Percentiles rank a stretch among this genome's conserved stretches.
Conservation (phyloP, 2,888 invertebrate genomes). For the Chalcosyrphus nemorum region DNA sequence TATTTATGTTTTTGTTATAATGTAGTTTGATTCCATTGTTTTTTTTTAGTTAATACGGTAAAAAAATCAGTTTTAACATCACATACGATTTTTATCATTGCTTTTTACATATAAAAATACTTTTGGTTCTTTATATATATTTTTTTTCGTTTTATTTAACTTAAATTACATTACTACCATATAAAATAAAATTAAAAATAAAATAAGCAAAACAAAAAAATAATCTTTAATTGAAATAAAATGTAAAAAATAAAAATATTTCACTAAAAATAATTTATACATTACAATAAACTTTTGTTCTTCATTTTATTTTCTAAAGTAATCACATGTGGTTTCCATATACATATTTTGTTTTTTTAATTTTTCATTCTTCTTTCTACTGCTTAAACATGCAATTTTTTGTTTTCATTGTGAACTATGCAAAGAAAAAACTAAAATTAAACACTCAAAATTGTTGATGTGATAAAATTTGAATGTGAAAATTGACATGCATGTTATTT, state of each 20-base stretch:
- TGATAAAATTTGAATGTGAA: slow-evolving; percentile 44
- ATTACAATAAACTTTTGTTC: slow-evolving; percentile 11
- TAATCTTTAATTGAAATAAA: not conserved
- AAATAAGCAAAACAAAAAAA: not conserved
- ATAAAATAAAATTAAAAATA: not conserved
- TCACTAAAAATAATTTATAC: slow-evolving; percentile 19
- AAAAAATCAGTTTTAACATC: slow-evolving; percentile 72
- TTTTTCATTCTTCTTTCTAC: not conserved
- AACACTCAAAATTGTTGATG: slow-evolving; percentile 7
- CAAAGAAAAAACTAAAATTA: not conserved
- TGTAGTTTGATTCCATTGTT: slow-evolving; percentile 65
- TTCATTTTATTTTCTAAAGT: slow-evolving; percentile 55
- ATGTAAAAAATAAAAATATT: slow-evolving; percentile 1
- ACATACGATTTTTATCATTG: slow-evolving; percentile 71
- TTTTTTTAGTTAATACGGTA: slow-evolving; percentile 62
- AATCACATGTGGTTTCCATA: slow-evolving; percentile 68
- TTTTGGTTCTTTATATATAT: slow-evolving; percentile 68
- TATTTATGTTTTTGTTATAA: too few relatives aligned
- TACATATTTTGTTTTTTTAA: not conserved
- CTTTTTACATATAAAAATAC: slow-evolving; percentile 72
- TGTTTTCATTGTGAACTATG: slow-evolving; percentile 19
- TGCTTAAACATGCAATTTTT: slow-evolving; percentile 27
- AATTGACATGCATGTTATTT: slow-evolving; percentile 61
- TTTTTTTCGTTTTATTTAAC: slow-evolving; percentile 50
- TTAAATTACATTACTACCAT: slow-evolving; percentile 51